Evolutionary conservation across 2,888 invertebrate genomes (phyloP), one percentile per base, ranked within the genome.

Genomic region (Pseudanteris insignis): DNA sequence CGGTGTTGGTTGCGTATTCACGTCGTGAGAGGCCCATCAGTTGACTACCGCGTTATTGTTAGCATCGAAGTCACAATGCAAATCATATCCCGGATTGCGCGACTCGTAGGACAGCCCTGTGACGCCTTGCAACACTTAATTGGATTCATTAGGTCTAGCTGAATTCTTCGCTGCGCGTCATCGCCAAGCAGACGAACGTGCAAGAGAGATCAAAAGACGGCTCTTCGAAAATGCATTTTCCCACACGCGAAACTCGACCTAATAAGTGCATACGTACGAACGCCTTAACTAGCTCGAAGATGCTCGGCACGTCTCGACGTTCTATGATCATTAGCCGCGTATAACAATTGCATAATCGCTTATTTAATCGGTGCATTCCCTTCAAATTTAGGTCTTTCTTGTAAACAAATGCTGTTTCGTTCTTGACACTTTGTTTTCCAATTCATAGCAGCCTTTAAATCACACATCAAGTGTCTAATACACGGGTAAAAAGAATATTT

Each of bases 41-140:
- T 9, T 18, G 14, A 54, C 60, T 53, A 53, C 53, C 46, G 53
- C 43, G 43, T 60, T 60, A 60, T 60, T 60, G 60, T 60, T 60
- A 32, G 30, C 57, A 30, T 58, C 57, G 48, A 57, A 48, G 48
- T 26, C 43, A 38, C 57, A 40, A 60, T 60, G 54, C 60, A 54
- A 54, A 60, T 60, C 60, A 47, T 53, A 53, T 47, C 47, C 28
- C 47, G 18, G 28, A 29, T 51, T 60, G 48, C 54, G 48, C 43
- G 59, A 54, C 50, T 33, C 10, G 38, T 25, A 38, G 57, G 44
- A 58, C 50, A 32, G 48, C 12, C 53, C 47, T 47, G 53, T 26
- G 51, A 60, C 59, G 59, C 59, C 59, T 59, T 15, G 60, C 40
- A 38, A 48, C 51, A 18, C 48, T 50, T 48, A 61, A 48, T 55